Evolutionary conservation across 2,797 vertebrate species (phyloP), one percentile per base, ranked within the genome.

Genomic region (Discoglossus pictus): DNA sequence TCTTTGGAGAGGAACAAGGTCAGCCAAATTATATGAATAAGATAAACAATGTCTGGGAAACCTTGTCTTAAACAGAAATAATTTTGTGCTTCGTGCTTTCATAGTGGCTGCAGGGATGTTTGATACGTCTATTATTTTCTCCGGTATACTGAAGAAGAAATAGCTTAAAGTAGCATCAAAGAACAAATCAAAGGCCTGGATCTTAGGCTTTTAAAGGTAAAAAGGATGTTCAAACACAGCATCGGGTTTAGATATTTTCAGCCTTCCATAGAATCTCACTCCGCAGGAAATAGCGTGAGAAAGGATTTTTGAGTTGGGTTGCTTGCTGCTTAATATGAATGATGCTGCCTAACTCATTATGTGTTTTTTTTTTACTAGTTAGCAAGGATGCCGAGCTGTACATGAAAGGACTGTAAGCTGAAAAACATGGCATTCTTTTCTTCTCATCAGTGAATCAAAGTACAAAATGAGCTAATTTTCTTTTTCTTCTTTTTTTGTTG

Each of bases 11-110:
- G 83, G 82, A 87, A 83, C 82, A 87, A 83, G 85, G 85, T 88
- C 87, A 87, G 75, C 76, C 56, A 68, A 84, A 84, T 84, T 86
- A 85, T 83, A 80, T 83, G 84, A 88, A 88, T 84, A 88, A 87
- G 81, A 84, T 83, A 89, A 87, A 87, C 78, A 82, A 83, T 83
- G 82, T 88, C 88, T 85, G 86, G 82, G 81, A 79, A 78, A 62
- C 60, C 76, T 74, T 64, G 51, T 76, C 80, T 83, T 81, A 80
- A 81, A 83, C 75, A 66, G 13, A 16, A 76, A 35, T 80, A 80
- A 76, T 66, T 85, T 80, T 82, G 53, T 46, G 60, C 52, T 82
- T 80, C 56, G 65, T 81, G 79, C 75, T 78, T 78, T 62, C 75
- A 80, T 73, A 75, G 75, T 77, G 77, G 74, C 80, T 83, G 82